Conservation (phyloP, 2,797 vertebrate genomes). For the Etheostoma perlongum region DNA sequence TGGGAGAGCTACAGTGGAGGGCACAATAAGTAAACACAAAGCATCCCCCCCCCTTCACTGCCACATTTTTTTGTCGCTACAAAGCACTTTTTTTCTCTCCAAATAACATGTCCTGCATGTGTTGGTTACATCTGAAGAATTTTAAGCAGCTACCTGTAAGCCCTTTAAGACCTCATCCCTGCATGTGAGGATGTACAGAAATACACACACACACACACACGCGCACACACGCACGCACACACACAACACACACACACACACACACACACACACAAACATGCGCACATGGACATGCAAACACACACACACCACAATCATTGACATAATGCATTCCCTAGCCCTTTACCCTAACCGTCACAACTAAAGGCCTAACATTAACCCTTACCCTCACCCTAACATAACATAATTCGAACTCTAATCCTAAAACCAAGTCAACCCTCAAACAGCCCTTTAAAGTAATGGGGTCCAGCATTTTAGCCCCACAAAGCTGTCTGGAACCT, state of each 20-base stretch:
- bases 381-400: no score
- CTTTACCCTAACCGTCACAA: no score
- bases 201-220: constrained; percentile 32
- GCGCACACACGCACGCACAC: constrained; percentile 20
- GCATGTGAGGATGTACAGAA: constrained; percentile 40
- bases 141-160: constrained; percentile 88
- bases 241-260: constrained; percentile 7
- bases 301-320: background rate
- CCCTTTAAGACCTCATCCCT: constrained; percentile 80
- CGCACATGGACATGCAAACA: constrained; percentile 6
- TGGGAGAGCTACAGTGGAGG: constrained; percentile 37
- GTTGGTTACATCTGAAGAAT: constrained; percentile 86
- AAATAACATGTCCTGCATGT: constrained; percentile 74
- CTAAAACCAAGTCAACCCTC: no score
- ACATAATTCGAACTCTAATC: no score
- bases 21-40: constrained; percentile 51
- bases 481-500: no score
- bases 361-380: no score
- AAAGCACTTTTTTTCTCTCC: constrained; percentile 58
- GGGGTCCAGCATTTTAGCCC: no score
- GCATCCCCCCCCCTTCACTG: background rate
- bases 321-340: no score
- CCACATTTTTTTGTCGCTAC: constrained; percentile 37
- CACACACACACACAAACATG: background rate
- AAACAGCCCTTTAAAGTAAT: no score